phyloP scores from a whole-genome alignment of 2,797 vertebrate species.

The Chlorospingus semifuscus region DNA sequence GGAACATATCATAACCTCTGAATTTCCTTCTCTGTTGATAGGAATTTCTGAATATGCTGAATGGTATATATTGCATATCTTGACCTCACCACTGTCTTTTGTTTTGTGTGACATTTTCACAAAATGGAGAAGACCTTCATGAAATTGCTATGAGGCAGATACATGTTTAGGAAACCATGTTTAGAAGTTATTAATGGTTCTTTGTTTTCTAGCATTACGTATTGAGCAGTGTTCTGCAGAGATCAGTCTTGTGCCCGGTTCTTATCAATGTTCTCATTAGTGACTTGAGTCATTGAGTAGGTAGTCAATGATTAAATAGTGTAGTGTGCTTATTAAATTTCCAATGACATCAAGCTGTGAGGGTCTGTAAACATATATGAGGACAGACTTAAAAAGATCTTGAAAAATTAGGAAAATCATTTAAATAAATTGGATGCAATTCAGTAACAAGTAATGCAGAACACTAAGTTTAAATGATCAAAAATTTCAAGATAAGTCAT shows the following conservation, averaged over 20 bases:
- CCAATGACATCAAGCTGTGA: slow-evolving; percentile 56
- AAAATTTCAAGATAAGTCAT: neutral
- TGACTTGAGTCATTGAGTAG: slow-evolving; percentile 44
- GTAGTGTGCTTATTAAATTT: slow-evolving; percentile 56
- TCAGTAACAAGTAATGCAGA: slow-evolving; percentile 23
- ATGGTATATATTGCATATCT: neutral
- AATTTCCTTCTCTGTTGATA: neutral
- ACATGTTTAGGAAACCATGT: neutral
- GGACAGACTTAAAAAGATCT: slow-evolving; percentile 25
- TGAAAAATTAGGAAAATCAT: slow-evolving; percentile 33
- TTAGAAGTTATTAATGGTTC: neutral
- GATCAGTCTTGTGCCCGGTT: slow-evolving; percentile 31
- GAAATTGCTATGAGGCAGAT: neutral
- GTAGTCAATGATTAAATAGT: slow-evolving; percentile 63
- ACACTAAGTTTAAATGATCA: neutral
- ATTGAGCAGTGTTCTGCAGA: slow-evolving; percentile 15
- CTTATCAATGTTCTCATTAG: slow-evolving; percentile 59
- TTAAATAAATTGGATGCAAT: slow-evolving; percentile 44
- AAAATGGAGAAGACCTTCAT: neutral
- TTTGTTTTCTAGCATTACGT: neutral
- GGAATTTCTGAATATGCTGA: neutral
- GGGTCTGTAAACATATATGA: slow-evolving; percentile 43
- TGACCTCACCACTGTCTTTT: neutral
- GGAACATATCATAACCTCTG: neutral
- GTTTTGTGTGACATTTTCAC: neutral